Evolutionary conservation across 1,140 invertebrate species (phyloP).

Genomic region (Drosophila willistoni): DNA sequence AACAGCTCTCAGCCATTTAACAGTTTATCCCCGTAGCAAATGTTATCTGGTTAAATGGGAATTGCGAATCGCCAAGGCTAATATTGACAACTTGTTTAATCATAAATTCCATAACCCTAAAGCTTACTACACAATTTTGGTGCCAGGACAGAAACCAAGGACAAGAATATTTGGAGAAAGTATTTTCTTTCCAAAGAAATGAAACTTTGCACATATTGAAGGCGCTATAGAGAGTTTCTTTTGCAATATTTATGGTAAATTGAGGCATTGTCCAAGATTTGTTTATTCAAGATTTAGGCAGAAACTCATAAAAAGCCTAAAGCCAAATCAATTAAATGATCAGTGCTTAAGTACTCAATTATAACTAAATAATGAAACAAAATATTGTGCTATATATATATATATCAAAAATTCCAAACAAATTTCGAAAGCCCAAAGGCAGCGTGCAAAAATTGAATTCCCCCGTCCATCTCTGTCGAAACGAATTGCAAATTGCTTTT

Average conservation of each 20-base stretch:
- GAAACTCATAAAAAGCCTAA: conserved; percentile 1
- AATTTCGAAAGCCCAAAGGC: conserved; percentile 17
- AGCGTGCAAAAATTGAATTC: conserved; percentile 29
- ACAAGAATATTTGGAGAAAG: background rate
- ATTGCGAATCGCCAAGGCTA: conserved; percentile 31
- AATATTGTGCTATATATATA: conserved; percentile 1
- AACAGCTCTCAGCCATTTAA: conserved; percentile 51
- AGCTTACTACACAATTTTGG: conserved; percentile 48
- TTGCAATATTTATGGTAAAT: conserved; percentile 4
- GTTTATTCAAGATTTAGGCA: background rate
- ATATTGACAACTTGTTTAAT: conserved; percentile 74
- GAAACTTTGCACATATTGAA: background rate
- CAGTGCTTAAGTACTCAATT: conserved; percentile 15
- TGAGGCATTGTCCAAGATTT: conserved; percentile 8
- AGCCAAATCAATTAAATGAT: conserved; percentile 19
- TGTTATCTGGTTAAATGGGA: conserved; percentile 16
- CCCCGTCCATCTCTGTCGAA: background rate
- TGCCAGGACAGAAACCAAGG: background rate
- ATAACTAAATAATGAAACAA: conserved; percentile 10
- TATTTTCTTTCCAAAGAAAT: background rate
- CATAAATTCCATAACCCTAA: conserved; percentile 72
- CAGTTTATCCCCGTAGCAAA: conserved; percentile 56
- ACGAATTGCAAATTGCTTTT: conserved; percentile 35
- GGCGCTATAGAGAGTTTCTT: background rate
- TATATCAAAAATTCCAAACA: conserved; percentile 3